A percentile compares a stretch with the other conserved stretches of the same genome.
Conservation (phyloP, 2,888 invertebrate species). For the Byasa hedistus region DNA sequence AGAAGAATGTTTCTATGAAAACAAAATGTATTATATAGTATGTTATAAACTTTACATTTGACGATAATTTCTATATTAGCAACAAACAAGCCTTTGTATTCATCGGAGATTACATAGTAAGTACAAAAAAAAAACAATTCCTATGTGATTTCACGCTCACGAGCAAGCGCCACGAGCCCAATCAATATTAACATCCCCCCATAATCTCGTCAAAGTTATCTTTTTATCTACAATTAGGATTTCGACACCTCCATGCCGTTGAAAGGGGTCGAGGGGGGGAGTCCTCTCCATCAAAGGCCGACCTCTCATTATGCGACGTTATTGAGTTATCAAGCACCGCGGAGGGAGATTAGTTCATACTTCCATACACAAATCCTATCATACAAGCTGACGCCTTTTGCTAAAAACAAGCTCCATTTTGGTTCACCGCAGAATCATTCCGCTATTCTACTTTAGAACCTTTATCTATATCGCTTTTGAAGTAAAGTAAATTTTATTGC, state of each 20-base stretch:
- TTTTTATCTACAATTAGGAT: constrained; percentile 80
- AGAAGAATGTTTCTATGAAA: too few species aligned
- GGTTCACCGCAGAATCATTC: constrained; percentile 68
- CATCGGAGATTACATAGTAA: background rate
- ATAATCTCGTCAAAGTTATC: constrained; percentile 67
- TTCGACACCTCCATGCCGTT: constrained; percentile 67
- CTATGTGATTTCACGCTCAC: constrained; percentile 25
- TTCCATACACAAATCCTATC: constrained; percentile 80
- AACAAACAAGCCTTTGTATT: background rate
- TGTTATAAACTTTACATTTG: too few species aligned
- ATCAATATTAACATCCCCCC: constrained; percentile 51
- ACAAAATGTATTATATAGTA: too few species aligned
- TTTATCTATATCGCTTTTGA: constrained; percentile 33
- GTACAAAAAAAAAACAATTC: constrained; percentile 18
- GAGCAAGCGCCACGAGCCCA: constrained; percentile 27
- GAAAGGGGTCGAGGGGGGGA: constrained; percentile 37
- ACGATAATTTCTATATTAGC: too few species aligned
- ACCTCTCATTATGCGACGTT: constrained; percentile 74
- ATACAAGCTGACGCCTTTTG: constrained; percentile 79
- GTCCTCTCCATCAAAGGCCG: constrained; percentile 68
- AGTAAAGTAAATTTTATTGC: constrained; percentile 38
- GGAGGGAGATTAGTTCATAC: constrained; percentile 79
- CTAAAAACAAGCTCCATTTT: constrained; percentile 74
- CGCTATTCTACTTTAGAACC: constrained; percentile 40
- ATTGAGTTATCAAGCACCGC: constrained; percentile 77